Evolutionary conservation across 2,113 vertebrate genomes (phyloP), one percentile per base, ranked within the genome.

Genomic region (Lethenteron reissneri): DNA sequence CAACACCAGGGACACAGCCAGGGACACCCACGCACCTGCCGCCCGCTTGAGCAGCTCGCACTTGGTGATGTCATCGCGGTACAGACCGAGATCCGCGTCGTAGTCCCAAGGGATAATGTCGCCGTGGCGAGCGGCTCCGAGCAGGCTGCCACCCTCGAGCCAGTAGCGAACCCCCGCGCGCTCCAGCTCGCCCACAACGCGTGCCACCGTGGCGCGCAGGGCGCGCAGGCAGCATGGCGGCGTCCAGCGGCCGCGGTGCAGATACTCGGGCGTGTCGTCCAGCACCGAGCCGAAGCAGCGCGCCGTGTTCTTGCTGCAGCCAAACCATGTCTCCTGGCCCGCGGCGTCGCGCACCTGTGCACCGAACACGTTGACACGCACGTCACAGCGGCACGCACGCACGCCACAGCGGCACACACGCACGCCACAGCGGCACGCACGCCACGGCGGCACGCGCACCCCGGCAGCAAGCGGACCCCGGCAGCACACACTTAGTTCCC

Each of bases 81-180:
- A 95, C 74, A 96, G 84, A 10, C 91, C 91, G 10, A 96, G 74
- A 72, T 96, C 91, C 56, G 92, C 87, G 0, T 96, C 91, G 12
- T 90, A 94, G 75, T 96, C 91, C 91, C 91, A 96, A 0, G 89
- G 89, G 76, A 96, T 95, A 77, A 96, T 83, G 73, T 94, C 90
- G 2, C 86, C 82, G 14, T 87, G 80, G 12, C 90, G 86, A 3
- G 81, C 84, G 0, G 90, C 90, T 0, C 91, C 91, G 5, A 96
- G 77, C 13, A 96, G 77, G 0, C 85, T 85, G 0, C 91, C 90
- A 0, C 91, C 91, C 58, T 96, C 91, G 12, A 96, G 78, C 91
- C 91, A 96, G 78, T 95, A 95, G 56, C 89, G 87, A 1, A 92
- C 85, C 0, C n/a, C 86, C 0, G 85, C 81, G 0, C 76, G 79